phyloP scores from a whole-genome alignment of 2,113 vertebrate genomes.

The Phalacrocorax aristotelis region DNA sequence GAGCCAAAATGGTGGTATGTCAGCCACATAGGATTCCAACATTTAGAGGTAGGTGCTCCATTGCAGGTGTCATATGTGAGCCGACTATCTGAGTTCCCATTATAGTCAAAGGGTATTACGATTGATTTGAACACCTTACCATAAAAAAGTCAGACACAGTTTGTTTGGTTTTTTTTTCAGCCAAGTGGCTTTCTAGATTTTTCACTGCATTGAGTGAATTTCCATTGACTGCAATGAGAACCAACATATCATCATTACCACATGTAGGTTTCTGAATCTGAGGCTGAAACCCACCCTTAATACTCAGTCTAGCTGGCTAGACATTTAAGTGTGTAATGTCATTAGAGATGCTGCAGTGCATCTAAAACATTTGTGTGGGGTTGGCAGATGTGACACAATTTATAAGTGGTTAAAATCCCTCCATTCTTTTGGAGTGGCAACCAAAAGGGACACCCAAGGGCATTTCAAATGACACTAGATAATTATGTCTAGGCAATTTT shows the following conservation, averaged over 20 bases:
- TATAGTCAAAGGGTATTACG: neutral
- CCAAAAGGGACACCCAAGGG: neutral
- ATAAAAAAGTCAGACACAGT: accelerated
- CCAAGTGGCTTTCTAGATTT: neutral
- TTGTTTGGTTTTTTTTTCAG: neutral
- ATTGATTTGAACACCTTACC: neutral
- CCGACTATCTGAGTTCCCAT: neutral
- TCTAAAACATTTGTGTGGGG: neutral
- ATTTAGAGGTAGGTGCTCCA: neutral
- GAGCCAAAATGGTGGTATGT: neutral
- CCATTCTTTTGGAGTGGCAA: neutral
- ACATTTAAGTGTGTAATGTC: neutral
- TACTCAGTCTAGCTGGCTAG: neutral
- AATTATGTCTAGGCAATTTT: conserved; percentile 7
- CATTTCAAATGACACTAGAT: neutral
- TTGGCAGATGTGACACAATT: neutral
- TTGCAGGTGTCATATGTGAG: neutral
- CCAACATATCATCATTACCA: neutral
- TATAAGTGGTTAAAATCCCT: neutral
- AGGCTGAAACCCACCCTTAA: neutral
- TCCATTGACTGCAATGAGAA: neutral
- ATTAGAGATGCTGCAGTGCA: neutral
- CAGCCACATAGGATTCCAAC: neutral
- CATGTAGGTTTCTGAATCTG: neutral
- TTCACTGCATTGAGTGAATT: neutral